Evolutionary conservation across 2,113 vertebrate species (phyloP), one percentile per base, ranked within the genome.

Genomic region (Cephalopterus ornatus): DNA sequence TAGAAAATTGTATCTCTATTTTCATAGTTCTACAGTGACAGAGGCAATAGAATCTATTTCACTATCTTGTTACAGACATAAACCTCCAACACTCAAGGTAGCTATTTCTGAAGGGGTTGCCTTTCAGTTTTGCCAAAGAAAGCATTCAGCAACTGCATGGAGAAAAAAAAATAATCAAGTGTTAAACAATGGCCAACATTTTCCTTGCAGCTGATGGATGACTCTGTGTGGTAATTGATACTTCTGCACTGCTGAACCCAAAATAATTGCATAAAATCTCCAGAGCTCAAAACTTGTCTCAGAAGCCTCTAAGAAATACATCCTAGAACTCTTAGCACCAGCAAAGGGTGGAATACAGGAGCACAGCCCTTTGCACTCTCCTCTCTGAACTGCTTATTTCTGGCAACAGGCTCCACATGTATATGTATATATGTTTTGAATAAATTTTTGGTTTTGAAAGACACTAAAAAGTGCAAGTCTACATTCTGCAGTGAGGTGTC

Each of bases 171-270:
- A 20, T 9, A 55, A 28, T n/a, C 5, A 52, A 52, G 11, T 63
- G 47, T 77, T 84, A 81, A 94, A 78, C 39, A 89, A 74, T 12
- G 12, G 47, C 80, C 42, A 95, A 26, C 14, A 27, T 52, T 81
- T 89, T 52, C 26, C 61, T 77, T 63, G 13, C 9, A 62, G 53
- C 23, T 65, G 53, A 44, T 44, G 52, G 52, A 30, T 32, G 28
- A 59, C 39, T 27, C 50, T 86, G 5, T 49, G 14, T 14, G 15
- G 39, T 44, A 71, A 89, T 35, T 53, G 50, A 14, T 5, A 49
- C 63, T 77, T 44, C 76, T 89, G 65, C 88, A 74, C 63, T 84
- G n/a, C 3, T 95, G 91, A 91, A 88, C 72, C 12, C 79, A 22
- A 86, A 93, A 84, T 55, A 89, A 92, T 72, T 67, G 50, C 73